These are phyloP conservation scores for Therioaphis trifolii DNA, from an alignment of 2,888 invertebrate species.

Conservation along the genomic window DNA sequence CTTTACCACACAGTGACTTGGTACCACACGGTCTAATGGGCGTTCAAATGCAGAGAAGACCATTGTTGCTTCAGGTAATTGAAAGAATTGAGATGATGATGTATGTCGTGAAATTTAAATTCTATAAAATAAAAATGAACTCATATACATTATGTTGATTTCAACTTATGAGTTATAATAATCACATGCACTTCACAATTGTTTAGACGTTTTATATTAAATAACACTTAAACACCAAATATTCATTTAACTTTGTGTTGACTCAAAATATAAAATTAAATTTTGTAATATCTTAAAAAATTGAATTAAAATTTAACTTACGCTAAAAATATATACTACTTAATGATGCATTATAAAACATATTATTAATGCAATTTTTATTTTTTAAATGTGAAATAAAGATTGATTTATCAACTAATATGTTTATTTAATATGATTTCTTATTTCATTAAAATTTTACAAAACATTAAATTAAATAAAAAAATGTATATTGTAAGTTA, in stretches of 20 bases:
- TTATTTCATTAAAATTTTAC: too few relatives aligned
- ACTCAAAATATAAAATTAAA: slow-evolving; percentile 38
- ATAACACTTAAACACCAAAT: slow-evolving; percentile 22
- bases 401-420: too few relatives aligned
- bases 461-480: too few relatives aligned
- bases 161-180: neutral
- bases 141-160: slow-evolving; percentile 1
- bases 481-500: too few relatives aligned
- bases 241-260: slow-evolving; percentile 48
- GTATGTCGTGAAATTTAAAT: slow-evolving; percentile 52
- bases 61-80: slow-evolving; percentile 84
- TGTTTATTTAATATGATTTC: too few relatives aligned
- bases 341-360: too few relatives aligned
- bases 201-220: slow-evolving; percentile 41
- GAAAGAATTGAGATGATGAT: slow-evolving; percentile 52
- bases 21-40: slow-evolving; percentile 52
- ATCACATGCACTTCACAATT: slow-evolving; percentile 53
- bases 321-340: too few relatives aligned
- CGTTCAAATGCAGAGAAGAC: slow-evolving; percentile 71
- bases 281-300: neutral
- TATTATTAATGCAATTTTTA: too few relatives aligned
- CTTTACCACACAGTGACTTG: slow-evolving; percentile 54
- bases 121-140: slow-evolving; percentile 37
- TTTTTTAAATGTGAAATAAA: too few relatives aligned
- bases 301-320: too few relatives aligned